Evolutionary conservation across 1,140 invertebrate genomes (phyloP), one percentile per base, ranked within the genome.

Genomic region (Heliconius melpomene): DNA sequence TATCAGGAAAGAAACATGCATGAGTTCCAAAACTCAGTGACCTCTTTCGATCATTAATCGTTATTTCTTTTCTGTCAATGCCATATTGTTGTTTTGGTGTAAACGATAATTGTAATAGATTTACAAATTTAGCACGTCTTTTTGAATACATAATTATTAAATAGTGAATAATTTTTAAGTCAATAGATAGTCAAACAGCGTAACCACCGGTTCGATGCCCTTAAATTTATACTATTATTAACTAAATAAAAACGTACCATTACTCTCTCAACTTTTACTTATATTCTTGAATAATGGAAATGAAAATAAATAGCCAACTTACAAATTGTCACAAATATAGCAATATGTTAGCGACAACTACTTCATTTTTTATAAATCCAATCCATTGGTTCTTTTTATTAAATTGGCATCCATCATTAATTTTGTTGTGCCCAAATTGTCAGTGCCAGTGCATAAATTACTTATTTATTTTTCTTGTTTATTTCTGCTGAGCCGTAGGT

Each of bases 11-110:
- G 57, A 83, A 84, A 84, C 78, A 88, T 85, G 79, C 82, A 79
- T 77, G 74, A 54, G 54, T 36, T 71, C 36, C 77, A 77, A 80
- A 79, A 83, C 74, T 78, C 80, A 85, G 79, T 93, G 91, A 94
- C 91, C 91, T 93, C 91, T 87, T 94, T 93, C 82, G 81, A 85
- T 89, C 84, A 82, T 89, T 87, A 84, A 36, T 81, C 72, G 78
- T 79, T 72, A 72, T 72, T 66, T 11, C 60, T 66, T 54, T 72
- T 84, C 82, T 91, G 86, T 88, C 87, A 85, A 90, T 91, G 89
- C 81, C 84, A 85, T 83, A 74, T 81, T 84, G 82, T 79, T 81
- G 74, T 82, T 80, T 72, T 80, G 79, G n/a, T 74, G 52, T 75
- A 73, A 13, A 36, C 9, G 50, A 73, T 66, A 23, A 32, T 26